These are phyloP conservation scores for Ispidina picta DNA, from an alignment of 2,797 vertebrate species.

Conservation along the genomic window DNA sequence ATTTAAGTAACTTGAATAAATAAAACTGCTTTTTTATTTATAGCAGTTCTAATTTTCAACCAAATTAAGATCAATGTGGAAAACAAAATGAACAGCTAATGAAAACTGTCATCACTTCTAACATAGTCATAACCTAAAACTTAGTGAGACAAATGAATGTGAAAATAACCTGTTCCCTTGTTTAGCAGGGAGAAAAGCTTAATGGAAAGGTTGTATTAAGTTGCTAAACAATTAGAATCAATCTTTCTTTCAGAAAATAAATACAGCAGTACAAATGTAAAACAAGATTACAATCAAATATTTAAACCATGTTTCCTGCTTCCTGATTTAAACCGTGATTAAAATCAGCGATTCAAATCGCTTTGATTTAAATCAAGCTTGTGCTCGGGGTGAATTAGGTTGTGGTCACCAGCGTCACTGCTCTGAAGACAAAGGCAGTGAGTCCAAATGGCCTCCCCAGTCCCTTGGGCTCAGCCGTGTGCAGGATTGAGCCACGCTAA, in stretches of 20 bases:
- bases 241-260: conserved; percentile 4
- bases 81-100: neutral
- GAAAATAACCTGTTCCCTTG: neutral
- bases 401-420: neutral
- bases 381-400: conserved; percentile 15
- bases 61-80: neutral
- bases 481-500: neutral
- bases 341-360: conserved; percentile 26
- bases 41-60: neutral
- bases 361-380: conserved; percentile 34
- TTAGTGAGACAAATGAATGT: neutral
- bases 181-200: neutral
- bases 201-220: neutral
- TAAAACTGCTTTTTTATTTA: neutral
- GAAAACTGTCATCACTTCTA: neutral
- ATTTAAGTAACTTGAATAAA: conserved; percentile 6
- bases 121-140: neutral
- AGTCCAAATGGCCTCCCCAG: neutral
- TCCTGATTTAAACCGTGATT: conserved; percentile 40
- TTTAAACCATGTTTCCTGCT: conserved; percentile 59
- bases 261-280: neutral
- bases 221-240: neutral
- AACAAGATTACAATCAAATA: conserved; percentile 27
- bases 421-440: neutral
- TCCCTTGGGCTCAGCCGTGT: neutral